Base-by-base conservation (phyloP, 2,888 invertebrate species). In the Slavum lentiscoides region DNA sequence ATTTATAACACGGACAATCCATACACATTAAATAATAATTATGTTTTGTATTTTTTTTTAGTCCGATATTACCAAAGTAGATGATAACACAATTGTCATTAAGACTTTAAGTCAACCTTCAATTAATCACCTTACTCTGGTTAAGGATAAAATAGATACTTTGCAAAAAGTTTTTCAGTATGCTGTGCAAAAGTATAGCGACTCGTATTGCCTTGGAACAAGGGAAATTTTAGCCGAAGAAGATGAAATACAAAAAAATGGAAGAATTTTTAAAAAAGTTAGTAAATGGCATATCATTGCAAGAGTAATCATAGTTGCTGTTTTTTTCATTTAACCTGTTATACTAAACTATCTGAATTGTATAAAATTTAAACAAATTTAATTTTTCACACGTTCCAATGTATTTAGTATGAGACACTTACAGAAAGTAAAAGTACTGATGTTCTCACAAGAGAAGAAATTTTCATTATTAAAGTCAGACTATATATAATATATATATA, bases 181-280 rank as follows among this genome's bases (percentile, higher is more conserved):
- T 85, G 93, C 95, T 55, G 91, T 92, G 67, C 90, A 90, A 84
- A 90, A 91, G 84, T 93, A 94, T 88, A 89, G 90, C 13, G 89
- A 90, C 69, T 92, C 92, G 84, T 90, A 90, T 81, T 96, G 95
- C 84, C 90, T 97, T 83, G 98, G 98, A 70, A 96, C 96, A 0
- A 89, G 98, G 77, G 91, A 96, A 85, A 93, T 97, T 84, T 89
- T 97, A 66, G 92, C 93, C 82, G 98, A 97, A 87, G 95, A 96
- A 86, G 96, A 98, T 86, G 98, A 99, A 86, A 88, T 92, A 19
- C 98, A 98, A 86, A 92, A 94, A 1, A 97, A 97, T 86, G 98
- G 98, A 70, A 91, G 96, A 83, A 90, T 97, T 73, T 98, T 98
- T 86, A 97, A 97, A 88, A 98, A 98, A 91, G 94, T 94, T 84